Base-by-base conservation (phyloP, 2,797 vertebrate genomes). In the Cyclopterus lumpus region DNA sequence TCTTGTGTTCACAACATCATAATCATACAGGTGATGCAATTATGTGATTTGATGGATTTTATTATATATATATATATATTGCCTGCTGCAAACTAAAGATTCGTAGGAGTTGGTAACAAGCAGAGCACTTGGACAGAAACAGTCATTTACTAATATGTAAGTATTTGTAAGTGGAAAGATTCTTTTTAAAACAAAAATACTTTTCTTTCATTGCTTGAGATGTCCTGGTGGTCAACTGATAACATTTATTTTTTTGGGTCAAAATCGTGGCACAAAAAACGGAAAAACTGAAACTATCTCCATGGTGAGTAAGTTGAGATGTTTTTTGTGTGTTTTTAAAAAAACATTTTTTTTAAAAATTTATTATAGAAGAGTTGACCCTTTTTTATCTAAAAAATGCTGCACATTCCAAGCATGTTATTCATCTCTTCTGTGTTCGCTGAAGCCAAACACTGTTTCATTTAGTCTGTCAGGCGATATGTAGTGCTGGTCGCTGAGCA, bases 351-450 rank as follows among this genome's bases (percentile, higher is more conserved):
- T n/a, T n/a, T n/a, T n/a, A n/a, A n/a, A n/a, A n/a, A n/a, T n/a
- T n/a, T n/a, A n/a, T n/a, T n/a, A n/a, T n/a, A n/a, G n/a, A n/a
- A n/a, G n/a, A 69, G 28, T 8, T 59, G 36, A 58, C 34, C 38
- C 20, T 63, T 74, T 63, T 74, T 30, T 60, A 58, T 82, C 8
- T 67, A 20, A 26, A 53, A 77, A 77, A 48, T 49, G 14, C 67
- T 38, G 30, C 38, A 67, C 80, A 86, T 87, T 85, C 77, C 73
- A 73, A 63, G 14, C 38, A 6, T 55, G 32, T 64, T 79, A 55
- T 40, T 77, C 58, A 72, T 78, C 59, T 22, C 53, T 6, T 65
- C 18, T 70, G 38, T 62, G 44, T 61, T 61, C 48, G 68, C 30
- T 60, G 18, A 54, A 57, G 60, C 65, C 30, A 22, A 63, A 65